These are phyloP conservation scores for Drosophila ezoana DNA, from an alignment of 2,888 invertebrate genomes.

Conservation along the genomic window DNA sequence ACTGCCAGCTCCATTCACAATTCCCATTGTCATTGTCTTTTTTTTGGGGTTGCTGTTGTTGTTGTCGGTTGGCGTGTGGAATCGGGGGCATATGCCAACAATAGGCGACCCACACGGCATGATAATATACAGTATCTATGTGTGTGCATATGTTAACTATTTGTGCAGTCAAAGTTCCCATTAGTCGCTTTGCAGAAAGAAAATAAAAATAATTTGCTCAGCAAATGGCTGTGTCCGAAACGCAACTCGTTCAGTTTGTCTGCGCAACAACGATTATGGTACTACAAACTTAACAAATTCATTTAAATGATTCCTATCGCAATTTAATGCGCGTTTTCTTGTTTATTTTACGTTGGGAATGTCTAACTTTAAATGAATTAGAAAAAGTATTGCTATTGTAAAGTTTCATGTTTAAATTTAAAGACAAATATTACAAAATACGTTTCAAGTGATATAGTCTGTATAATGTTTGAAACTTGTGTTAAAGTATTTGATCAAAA, in stretches of 20 bases:
- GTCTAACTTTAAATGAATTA: not conserved
- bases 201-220: conserved; percentile 28
- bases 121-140: conserved; percentile 6
- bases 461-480: too few species aligned
- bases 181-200: conserved; percentile 37
- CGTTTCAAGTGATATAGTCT: too few species aligned
- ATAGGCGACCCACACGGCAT: conserved; percentile 28
- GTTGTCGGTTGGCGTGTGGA: conserved; percentile 33
- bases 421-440: not conserved
- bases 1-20: conserved; percentile 61
- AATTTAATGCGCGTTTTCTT: conserved; percentile 3
- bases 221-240: conserved; percentile 16
- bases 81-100: conserved; percentile 23
- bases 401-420: not conserved
- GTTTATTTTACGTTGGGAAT: not conserved
- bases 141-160: conserved; percentile 9
- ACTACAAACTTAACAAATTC: conserved; percentile 6
- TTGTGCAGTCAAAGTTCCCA: conserved; percentile 70
- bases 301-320: conserved; percentile 38
- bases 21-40: conserved; percentile 43
- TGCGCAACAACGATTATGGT: conserved; percentile 8
- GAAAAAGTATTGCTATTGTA: not conserved
- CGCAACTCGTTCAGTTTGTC: conserved; percentile 2
- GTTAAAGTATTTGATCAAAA: too few species aligned
- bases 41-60: conserved; percentile 13